Base-by-base conservation (phyloP, 2,797 vertebrate species). In the Hyperoplus immaculatus region DNA sequence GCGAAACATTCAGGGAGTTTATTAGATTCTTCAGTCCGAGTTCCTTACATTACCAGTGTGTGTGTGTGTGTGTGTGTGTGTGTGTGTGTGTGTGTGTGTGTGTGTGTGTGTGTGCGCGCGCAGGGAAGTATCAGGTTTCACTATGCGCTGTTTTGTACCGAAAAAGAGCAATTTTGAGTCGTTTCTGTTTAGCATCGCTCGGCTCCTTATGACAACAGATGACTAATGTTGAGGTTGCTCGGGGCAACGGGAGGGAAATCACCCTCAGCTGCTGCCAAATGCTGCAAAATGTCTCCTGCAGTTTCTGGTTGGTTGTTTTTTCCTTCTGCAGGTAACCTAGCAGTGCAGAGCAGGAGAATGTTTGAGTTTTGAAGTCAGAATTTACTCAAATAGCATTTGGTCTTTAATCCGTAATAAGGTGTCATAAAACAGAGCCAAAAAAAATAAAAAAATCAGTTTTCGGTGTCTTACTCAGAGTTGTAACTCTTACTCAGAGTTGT, bases 191-290 rank as follows among this genome's bases (percentile, higher is more conserved):
- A 60, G 60, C 58, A 11, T 45, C 6, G 14, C 68, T 47, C 6
- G 12, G 75, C 63, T 55, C 29, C 53, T 74, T 49, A 53, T 71
- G 77, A 78, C 54, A 54, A 62, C 70, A 54, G 70, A 86, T 88
- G 84, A 88, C 71, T 87, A 85, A 83, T 81, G 42, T 14, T 29
- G 2, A 65, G 49, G 80, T 88, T 81, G 71, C 88, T 43, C 2
- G 2, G 69, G 76, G 71, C 70, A 83, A 81, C 83, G 0, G 68
- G 71, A 85, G 66, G 78, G 83, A 86, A 88, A 89, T 87, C 68
- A 72, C 80, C 81, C 72, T 47, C 84, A 89, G 88, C 81, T 88
- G 87, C 70, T 78, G 80, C 58, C 45, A 53, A 78, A 61, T 38
- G 18, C 72, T 83, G 76, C 54, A 72, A 65, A 80, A 60, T 7